Evolutionary conservation across 2,113 vertebrate genomes (phyloP).

Genomic region (Grammomys dolichurus): DNA sequence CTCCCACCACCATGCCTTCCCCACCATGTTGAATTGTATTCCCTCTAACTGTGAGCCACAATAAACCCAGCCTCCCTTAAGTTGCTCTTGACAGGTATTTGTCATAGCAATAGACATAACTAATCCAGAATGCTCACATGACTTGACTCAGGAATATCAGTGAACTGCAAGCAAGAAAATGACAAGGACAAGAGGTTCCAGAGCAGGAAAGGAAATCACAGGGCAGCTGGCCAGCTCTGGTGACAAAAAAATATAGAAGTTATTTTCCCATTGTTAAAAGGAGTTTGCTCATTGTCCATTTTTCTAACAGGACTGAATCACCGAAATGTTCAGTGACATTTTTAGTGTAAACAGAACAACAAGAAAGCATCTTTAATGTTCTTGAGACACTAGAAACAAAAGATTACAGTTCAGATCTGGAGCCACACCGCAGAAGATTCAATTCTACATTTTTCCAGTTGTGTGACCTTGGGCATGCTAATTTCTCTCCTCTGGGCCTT

Average conservation of each 20-base stretch:
- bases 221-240: not conserved
- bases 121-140: constrained; percentile 7
- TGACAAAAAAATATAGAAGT: not conserved
- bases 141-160: not conserved
- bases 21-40: not conserved
- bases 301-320: constrained; percentile 5
- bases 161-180: constrained; percentile 47
- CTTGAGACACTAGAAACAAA: not conserved
- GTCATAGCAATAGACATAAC: not conserved
- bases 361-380: constrained; percentile 29
- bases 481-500: not conserved
- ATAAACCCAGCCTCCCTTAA: not conserved
- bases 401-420: not conserved
- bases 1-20: no score
- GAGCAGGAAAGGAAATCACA: not conserved
- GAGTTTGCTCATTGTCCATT: constrained; percentile 29
- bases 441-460: not conserved
- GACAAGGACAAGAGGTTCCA: constrained; percentile 24
- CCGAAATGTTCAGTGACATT: constrained; percentile 32
- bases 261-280: constrained; percentile 48
- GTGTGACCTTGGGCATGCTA: not conserved
- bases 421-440: not conserved
- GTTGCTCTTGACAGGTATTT: not conserved
- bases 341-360: not conserved
- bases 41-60: not conserved